Conservation (phyloP, 2,888 invertebrate species). For the Lepidochitona cinerea region DNA sequence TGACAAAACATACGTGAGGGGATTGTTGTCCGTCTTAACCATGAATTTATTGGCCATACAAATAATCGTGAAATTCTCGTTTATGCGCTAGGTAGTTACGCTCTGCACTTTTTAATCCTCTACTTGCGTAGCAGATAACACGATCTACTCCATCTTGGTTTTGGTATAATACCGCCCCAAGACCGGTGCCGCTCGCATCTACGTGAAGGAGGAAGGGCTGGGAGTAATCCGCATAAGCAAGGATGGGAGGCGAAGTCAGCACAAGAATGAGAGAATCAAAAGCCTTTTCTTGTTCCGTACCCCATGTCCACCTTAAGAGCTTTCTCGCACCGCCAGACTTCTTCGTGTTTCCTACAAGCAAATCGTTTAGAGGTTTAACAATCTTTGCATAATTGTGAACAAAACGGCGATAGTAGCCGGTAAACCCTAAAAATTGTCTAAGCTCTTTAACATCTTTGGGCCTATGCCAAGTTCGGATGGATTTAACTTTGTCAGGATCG, state of each 20-base stretch:
- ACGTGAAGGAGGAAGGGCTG: not conserved
- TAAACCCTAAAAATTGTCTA: not conserved
- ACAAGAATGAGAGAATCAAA: not conserved
- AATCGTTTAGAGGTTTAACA: not conserved
- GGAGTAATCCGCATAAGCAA: not conserved
- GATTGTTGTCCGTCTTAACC: too few species aligned
- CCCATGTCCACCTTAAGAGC: not conserved
- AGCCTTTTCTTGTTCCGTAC: not conserved
- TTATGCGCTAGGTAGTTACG: slow-evolving; percentile 28
- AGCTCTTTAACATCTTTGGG: too few species aligned
- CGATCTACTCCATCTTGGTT: slow-evolving; percentile 25
- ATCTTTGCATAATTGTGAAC: not conserved
- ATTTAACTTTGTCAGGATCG: not conserved
- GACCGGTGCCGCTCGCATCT: slow-evolving; percentile 6
- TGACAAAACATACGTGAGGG: slow-evolving; percentile 13
- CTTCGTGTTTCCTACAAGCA: not conserved
- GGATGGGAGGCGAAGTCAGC: not conserved
- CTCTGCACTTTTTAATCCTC: slow-evolving; percentile 27
- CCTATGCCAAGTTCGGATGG: too few species aligned
- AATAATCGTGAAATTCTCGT: slow-evolving; percentile 24
- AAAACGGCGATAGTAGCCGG: not conserved
- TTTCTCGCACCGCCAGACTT: too few species aligned
- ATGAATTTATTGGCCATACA: slow-evolving; percentile 20
- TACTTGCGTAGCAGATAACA: slow-evolving; percentile 33
- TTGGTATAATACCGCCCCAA: slow-evolving; percentile 34